Conservation (phyloP, 2,888 invertebrate genomes). For the Drosophila nr. perissopoda region DNA sequence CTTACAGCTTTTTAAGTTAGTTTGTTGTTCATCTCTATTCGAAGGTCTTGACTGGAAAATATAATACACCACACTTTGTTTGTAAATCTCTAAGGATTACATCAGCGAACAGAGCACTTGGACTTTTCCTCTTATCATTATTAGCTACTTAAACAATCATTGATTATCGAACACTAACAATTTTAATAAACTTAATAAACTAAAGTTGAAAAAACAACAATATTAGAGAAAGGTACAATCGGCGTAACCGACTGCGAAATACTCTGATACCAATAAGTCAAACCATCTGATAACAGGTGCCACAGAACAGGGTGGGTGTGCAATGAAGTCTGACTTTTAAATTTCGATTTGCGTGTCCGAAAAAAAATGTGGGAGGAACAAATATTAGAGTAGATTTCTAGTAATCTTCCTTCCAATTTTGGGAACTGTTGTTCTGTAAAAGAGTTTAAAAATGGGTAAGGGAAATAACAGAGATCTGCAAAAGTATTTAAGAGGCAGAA, state of each 20-base stretch:
- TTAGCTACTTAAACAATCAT: background rate
- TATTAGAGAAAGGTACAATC: background rate
- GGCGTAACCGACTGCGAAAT: background rate
- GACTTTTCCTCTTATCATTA: background rate
- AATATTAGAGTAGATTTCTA: background rate
- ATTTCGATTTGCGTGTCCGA: too few species aligned
- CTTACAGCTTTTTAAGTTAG: background rate
- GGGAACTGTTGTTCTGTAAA: background rate
- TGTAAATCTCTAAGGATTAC: background rate
- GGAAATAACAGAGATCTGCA: background rate
- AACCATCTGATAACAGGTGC: background rate
- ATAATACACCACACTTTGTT: background rate
- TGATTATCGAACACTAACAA: background rate
- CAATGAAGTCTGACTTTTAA: background rate
- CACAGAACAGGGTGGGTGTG: background rate
- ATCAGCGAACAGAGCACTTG: background rate
- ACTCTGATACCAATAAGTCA: background rate
- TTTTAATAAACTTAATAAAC: background rate
- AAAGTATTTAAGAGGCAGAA: background rate
- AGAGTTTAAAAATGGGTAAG: too few species aligned
- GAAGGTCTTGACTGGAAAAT: background rate
- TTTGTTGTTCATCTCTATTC: background rate
- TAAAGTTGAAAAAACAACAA: background rate
- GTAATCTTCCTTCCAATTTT: background rate
- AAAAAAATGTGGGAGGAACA: background rate